phyloP scores from a whole-genome alignment of 2,888 invertebrate species.

The Harpagoxenus sublaevis region DNA sequence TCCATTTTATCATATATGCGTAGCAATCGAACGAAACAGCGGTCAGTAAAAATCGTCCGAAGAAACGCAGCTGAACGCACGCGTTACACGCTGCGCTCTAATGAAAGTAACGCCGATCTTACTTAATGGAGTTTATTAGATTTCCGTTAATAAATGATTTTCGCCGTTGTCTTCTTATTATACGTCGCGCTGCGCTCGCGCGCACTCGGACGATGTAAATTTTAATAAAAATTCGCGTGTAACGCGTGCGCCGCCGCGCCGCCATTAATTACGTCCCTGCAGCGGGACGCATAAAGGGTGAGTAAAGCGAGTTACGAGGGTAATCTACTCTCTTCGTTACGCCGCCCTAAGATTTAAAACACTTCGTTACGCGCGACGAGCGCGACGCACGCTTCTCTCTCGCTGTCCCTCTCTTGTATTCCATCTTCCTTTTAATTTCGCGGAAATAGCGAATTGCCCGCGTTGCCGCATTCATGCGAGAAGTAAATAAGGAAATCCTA shows the following conservation, averaged over 20 bases:
- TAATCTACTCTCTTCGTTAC: conserved; percentile 59
- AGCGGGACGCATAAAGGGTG: conserved; percentile 56
- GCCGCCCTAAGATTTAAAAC: conserved; percentile 56
- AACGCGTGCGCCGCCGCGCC: conserved; percentile 10
- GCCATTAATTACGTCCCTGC: conserved; percentile 61
- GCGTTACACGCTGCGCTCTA: conserved; percentile 15
- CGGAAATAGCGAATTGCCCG: not conserved
- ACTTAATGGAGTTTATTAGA: conserved; percentile 70
- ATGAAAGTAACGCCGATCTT: conserved; percentile 70
- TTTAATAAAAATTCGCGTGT: conserved; percentile 72
- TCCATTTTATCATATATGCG: not conserved
- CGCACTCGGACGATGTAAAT: conserved; percentile 57
- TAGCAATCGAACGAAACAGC: not conserved
- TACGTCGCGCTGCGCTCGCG: conserved; percentile 44
- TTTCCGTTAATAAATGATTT: conserved; percentile 67
- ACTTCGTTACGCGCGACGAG: conserved; percentile 60
- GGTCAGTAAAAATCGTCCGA: not conserved
- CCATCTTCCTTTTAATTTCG: conserved; percentile 40
- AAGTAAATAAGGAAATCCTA: conserved; percentile 28
- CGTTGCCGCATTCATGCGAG: conserved; percentile 13
- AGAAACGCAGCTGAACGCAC: not conserved
- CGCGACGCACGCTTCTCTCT: conserved; percentile 53
- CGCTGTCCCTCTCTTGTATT: not conserved
- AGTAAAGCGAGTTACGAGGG: conserved; percentile 43
- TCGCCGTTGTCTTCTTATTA: conserved; percentile 64